These are phyloP conservation scores for Ciconia nigra DNA, from an alignment of 2,797 vertebrate species.

Conservation along the genomic window DNA sequence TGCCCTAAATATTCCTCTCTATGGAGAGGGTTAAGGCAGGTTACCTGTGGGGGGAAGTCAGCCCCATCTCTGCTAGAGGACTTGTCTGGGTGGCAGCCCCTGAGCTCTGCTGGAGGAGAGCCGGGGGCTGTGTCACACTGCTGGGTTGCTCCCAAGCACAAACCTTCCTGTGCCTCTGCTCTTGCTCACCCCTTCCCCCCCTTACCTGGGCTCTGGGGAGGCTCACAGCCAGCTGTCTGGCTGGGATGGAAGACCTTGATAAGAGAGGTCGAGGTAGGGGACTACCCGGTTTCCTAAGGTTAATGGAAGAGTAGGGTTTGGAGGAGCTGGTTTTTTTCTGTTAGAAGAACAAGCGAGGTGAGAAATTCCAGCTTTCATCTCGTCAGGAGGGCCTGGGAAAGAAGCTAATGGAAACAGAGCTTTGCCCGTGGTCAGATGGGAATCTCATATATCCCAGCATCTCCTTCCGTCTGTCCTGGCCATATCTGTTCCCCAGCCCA, in stretches of 20 bases:
- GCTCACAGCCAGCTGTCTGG: not conserved
- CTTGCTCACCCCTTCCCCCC: not conserved
- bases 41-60: not conserved
- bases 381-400: not conserved
- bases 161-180: not conserved
- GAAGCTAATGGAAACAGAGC: not conserved
- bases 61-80: not conserved
- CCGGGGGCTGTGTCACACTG: rapidly evolving
- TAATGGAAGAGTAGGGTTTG: not conserved
- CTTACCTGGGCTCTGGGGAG: not conserved
- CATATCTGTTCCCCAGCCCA: not conserved
- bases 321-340: not conserved
- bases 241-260: not conserved
- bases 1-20: not conserved
- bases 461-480: not conserved
- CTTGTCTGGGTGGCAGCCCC: not conserved
- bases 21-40: not conserved
- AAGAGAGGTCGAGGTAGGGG: not conserved
- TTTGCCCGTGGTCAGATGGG: not conserved
- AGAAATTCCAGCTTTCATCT: not conserved
- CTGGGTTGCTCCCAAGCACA: not conserved
- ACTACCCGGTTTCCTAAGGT: not conserved
- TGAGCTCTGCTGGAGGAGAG: not conserved
- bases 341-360: not conserved
- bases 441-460: not conserved